Base-by-base conservation (phyloP, 2,797 vertebrate genomes). In the Crenichthys baileyi region DNA sequence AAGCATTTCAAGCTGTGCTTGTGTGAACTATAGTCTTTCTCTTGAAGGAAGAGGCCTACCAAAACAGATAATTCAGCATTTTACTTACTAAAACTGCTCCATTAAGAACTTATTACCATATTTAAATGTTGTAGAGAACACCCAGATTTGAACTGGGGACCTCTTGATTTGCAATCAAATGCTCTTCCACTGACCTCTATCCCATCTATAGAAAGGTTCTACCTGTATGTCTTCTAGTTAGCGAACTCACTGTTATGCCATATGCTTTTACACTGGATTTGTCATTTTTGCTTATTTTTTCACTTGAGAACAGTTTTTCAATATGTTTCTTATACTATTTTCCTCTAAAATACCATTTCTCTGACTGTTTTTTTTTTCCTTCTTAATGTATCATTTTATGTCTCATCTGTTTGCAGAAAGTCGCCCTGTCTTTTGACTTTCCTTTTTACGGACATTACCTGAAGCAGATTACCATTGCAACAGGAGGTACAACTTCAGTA, bases 401-500 rank as follows among this genome's bases (percentile, higher is more conserved):
- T 78, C 75, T 71, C 22, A 61, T 86, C 22, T 79, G 72, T 73
- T 83, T 70, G 1, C 94, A 99, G 98, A 96, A 94, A 83, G 95
- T 98, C 41, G 88, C 96, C 86, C 93, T 99, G 80, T 97, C 98
- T 22, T 99, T 99, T 83, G 96, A 97, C 87, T 99, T 99, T 87
- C 98, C 97, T 63, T 99, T 99, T 95, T 99, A 99, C 0, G 98
- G 98, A 82, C 97, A 99, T 94, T 94, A 95, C 94, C 92, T 99
- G 91, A 96, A 96, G 88, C 97, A 98, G 95, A 95, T 99, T 90
- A 97, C 97, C 92, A 97, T 99, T 95, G 98, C 98, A 86, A 99
- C 98, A 0, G 98, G 98, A 91, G 98, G 97, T 98, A 96, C 31
- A 20, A 24, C 68, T 81, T 79, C 73, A 36, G 51, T 78, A 78